Base-by-base conservation (phyloP, 2,888 invertebrate genomes). In the Heliconius hortense region DNA sequence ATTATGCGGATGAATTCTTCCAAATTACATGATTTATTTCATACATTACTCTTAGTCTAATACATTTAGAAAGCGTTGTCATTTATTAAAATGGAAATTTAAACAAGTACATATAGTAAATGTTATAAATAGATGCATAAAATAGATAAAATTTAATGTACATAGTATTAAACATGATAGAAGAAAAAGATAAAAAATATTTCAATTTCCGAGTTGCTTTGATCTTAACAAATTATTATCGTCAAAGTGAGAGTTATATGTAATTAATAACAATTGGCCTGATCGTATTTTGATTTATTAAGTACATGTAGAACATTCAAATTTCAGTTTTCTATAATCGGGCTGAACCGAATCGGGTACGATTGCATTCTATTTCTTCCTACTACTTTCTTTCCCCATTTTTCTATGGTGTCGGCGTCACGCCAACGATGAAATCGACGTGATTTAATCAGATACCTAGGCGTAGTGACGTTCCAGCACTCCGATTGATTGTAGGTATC, bases 381-480 rank as follows among this genome's bases (percentile, higher is more conserved):
- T 84, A 85, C 84, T n/a, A 56, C 85, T 82, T 86, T 85, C 86
- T 89, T 88, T 89, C 89, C 89, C 90, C 88, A 89, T 88, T 88
- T 82, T 82, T 53, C 53, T 21, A 53, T 56, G 56, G 82, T 84
- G 83, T 79, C 76, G 79, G 80, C 75, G 73, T 76, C 80, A 74
- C 79, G 82, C 76, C 79, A 80, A 84, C 86, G 89, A 89, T 87
- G 87, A 89, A 89, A 88, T 89, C 90, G 89, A 92, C 90, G 91
- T 92, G 92, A 93, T 93, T 90, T 89, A 93, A 93, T 94, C 93
- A 91, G 91, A 88, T 89, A 88, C 85, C 85, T 84, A 88, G 82
- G 85, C 88, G 21, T 48, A 87, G 85, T 84, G 90, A 88, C 86
- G 89, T 89, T 88, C 90, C 87, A 90, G 89, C 89, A 88, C 88